Evolutionary conservation across 2,797 vertebrate species (phyloP).

Genomic region (Steatocranus sp.): DNA sequence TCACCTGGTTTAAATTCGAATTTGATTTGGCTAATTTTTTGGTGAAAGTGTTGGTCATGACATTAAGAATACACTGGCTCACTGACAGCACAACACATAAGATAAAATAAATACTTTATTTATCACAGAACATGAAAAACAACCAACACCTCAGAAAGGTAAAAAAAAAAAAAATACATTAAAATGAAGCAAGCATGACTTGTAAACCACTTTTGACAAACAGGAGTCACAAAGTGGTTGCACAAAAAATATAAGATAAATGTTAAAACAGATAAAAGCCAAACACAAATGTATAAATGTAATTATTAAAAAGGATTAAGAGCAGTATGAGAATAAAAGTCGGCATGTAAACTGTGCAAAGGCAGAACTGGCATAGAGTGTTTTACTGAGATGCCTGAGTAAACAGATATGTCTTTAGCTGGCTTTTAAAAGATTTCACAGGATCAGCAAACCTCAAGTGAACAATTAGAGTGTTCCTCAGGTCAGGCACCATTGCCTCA

Average conservation of each 20-base stretch:
- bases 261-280: not conserved
- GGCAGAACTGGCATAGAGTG: not conserved
- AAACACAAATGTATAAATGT: not conserved
- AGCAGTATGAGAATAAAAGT: not conserved
- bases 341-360: not conserved
- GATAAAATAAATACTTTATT: not conserved
- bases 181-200: accelerated
- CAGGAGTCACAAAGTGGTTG: not conserved
- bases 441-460: not conserved
- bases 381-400: not conserved
- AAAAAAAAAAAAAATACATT: not conserved
- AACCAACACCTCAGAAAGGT: not conserved
- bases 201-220: accelerated
- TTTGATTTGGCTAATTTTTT: not conserved
- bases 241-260: not conserved
- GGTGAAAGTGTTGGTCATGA: not conserved
- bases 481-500: not conserved
- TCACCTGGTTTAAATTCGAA: not conserved
- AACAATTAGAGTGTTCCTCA: not conserved
- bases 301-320: not conserved
- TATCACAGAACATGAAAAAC: not conserved
- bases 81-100: not conserved
- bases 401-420: not conserved
- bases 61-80: not conserved
- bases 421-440: not conserved